Conservation (phyloP, 2,797 vertebrate genomes). For the Leptodactylus fallax region DNA sequence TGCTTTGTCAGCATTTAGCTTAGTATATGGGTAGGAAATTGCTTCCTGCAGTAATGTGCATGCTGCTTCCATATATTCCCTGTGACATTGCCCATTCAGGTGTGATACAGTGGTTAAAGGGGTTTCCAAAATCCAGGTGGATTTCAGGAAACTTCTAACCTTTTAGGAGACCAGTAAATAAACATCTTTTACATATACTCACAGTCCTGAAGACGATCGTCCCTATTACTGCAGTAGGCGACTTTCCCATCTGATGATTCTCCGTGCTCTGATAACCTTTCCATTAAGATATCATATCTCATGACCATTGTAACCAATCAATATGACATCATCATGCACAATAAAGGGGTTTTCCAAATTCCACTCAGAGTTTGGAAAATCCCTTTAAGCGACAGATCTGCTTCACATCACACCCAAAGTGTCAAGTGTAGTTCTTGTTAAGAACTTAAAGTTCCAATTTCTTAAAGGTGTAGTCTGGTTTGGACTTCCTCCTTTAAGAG, state of each 20-base stretch:
- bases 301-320: neutral
- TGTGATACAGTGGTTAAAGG: no score
- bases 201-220: neutral
- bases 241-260: no score
- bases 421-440: neutral
- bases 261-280: neutral
- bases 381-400: neutral
- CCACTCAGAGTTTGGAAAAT: neutral
- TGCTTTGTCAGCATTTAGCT: neutral
- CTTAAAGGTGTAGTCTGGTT: no score
- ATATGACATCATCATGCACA: neutral
- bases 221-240: no score
- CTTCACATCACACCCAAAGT: neutral
- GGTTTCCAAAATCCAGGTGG: no score
- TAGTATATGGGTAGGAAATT: neutral
- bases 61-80: no score
- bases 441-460: neutral
- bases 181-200: neutral
- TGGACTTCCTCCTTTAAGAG: no score
- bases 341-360: neutral
- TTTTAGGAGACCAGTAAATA: no score
- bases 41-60: neutral
- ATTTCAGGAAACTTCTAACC: no score
- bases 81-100: no score
- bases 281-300: neutral